Conservation (phyloP, 2,797 vertebrate species). For the Sebastes hubbsi region DNA sequence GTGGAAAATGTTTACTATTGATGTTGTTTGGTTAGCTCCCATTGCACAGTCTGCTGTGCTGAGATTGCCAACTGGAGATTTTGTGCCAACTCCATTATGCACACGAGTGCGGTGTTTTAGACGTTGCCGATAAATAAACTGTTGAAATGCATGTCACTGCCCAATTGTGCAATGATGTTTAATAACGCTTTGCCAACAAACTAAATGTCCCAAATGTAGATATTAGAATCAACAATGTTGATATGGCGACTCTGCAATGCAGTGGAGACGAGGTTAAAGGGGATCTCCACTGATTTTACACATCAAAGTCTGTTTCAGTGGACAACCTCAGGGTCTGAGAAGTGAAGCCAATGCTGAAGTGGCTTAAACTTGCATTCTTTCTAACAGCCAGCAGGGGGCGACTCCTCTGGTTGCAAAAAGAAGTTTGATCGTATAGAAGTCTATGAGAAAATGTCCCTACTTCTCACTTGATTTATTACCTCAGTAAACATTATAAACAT, state of each 20-base stretch:
- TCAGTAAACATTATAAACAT: too few relatives aligned
- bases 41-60: conserved; percentile 61
- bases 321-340: too few relatives aligned
- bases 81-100: conserved; percentile 59
- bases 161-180: conserved; percentile 15
- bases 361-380: too few relatives aligned
- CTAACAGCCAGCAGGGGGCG: too few relatives aligned
- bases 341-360: too few relatives aligned
- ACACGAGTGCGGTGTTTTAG: conserved; percentile 41
- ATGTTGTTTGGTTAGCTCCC: conserved; percentile 67
- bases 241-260: not conserved
- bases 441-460: too few relatives aligned
- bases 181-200: not conserved
- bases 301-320: not conserved
- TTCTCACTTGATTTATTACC: too few relatives aligned
- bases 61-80: conserved; percentile 66
- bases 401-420: too few relatives aligned
- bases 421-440: too few relatives aligned
- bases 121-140: conserved; percentile 31
- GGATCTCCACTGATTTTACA: not conserved
- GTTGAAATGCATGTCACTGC: conserved; percentile 17
- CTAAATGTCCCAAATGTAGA: not conserved
- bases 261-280: not conserved
- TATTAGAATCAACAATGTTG: not conserved
- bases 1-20: conserved; percentile 66